Base-by-base conservation (phyloP, 1,140 invertebrate species). In the Bombus consobrinus region DNA sequence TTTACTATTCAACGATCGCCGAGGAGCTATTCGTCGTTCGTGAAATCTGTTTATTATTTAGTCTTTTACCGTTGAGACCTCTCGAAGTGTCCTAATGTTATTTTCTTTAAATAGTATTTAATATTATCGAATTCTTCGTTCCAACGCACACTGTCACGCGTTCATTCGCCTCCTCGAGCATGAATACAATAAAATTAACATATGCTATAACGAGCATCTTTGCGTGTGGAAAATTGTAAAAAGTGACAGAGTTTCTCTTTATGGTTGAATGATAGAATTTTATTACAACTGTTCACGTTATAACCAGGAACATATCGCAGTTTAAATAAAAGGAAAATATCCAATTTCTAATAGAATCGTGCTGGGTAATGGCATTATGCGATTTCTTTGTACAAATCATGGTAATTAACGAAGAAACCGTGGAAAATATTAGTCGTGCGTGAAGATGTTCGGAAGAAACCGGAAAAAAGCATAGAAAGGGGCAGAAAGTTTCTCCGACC, bases 111-210 rank as follows among this genome's bases (percentile, higher is more conserved):
- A 85, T 87, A 90, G 81, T 68, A 74, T 81, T 87, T 87, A 86
- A 89, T 89, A 83, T 90, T 90, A 81, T 79, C 84, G 75, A 89
- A 87, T 83, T 87, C 81, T 89, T 84, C 74, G 81, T 89, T 87
- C 69, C 68, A 89, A 89, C 89, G 88, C 88, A 90, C 89, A 89
- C 62, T 79, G 77, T 86, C 88, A 41, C 57, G 62, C 77, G 81
- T 89, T 69, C 72, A 39, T 47, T 41, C 32, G n/a, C 53, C 66
- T 76, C 73, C 72, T 83, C 73, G 80, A 83, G 72, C 62, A 74
- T 62, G 76, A 15, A n/a, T 25, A 15, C 8, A 34, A 15, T 18
- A 15, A 6, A 37, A 37, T n/a, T 25, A 43, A 72, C 3, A 0
- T 15, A 53, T 53, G 47, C 47, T 53, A n/a, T 4, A 47, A 41